A percentile compares a stretch with the other conserved stretches of the same genome.
These are phyloP conservation scores for Vanacampus margaritifer DNA, from an alignment of 2,113 vertebrate genomes.

Conservation along the genomic window DNA sequence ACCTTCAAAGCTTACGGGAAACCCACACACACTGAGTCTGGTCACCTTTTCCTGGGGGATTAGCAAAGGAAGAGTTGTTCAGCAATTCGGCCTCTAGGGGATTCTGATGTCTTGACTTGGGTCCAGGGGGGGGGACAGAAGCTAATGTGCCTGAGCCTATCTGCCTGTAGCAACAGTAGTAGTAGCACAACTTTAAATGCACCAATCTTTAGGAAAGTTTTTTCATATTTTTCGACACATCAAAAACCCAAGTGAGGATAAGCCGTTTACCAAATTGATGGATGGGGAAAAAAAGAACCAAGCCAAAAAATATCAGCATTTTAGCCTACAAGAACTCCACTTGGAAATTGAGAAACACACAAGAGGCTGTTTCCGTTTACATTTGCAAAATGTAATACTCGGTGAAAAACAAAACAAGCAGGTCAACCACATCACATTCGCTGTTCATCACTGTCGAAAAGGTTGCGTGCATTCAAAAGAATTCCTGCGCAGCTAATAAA, in stretches of 20 bases:
- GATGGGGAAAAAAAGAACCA: not conserved
- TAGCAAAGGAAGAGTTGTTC: conserved; percentile 30
- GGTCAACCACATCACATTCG: no score
- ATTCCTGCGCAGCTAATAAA: no score
- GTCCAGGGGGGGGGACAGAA: conserved; percentile 10
- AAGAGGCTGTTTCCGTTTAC: no score
- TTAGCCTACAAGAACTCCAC: not conserved
- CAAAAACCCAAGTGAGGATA: not conserved
- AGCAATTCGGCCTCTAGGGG: conserved; percentile 29
- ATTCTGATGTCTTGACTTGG: conserved; percentile 26
- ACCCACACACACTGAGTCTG: conserved; percentile 2
- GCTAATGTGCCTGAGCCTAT: conserved; percentile 10
- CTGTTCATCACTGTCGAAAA: no score
- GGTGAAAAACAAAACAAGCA: no score
- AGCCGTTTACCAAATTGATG: not conserved
- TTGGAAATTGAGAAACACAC: not conserved
- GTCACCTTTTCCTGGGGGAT: conserved; percentile 47
- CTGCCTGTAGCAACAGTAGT: conserved; percentile 16
- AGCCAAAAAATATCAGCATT: not conserved
- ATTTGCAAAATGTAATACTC: no score
- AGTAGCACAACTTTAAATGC: not conserved
- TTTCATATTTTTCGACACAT: not conserved
- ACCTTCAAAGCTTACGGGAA: conserved; percentile 44
- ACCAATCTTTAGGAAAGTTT: no score
- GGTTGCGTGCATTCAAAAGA: no score